These are phyloP conservation scores for Macrobrachium rosenbergii DNA, from an alignment of 1,140 invertebrate species.

Conservation along the genomic window DNA sequence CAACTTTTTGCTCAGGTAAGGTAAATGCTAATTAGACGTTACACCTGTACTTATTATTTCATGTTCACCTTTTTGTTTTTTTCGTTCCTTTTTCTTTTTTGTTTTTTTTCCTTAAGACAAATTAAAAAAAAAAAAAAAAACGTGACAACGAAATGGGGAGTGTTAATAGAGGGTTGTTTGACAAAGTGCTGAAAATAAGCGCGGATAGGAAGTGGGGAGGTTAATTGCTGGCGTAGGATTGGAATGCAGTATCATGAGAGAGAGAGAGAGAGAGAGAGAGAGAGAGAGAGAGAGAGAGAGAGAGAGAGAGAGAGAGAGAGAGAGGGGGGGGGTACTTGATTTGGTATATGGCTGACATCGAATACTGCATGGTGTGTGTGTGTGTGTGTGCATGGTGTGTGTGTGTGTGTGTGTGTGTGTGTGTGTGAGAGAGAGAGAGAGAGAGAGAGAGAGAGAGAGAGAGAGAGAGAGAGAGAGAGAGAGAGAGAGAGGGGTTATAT, in stretches of 20 bases:
- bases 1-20: no score
- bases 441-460: constrained; percentile 1
- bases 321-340: neutral
- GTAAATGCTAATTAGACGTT: no score
- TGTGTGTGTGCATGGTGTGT: no score
- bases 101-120: neutral
- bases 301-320: neutral
- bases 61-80: neutral
- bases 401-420: no score
- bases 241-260: neutral
- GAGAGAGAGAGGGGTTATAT: neutral
- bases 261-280: neutral
- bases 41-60: neutral
- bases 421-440: neutral
- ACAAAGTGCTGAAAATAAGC: neutral
- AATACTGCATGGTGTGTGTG: no score
- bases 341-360: neutral
- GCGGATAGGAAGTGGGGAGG: neutral
- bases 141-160: neutral
- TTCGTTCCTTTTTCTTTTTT: neutral
- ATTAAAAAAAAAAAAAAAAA: neutral
- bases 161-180: no score
- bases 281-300: neutral
- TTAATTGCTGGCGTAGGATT: neutral
- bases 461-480: neutral